These are phyloP conservation scores for Macrocentrus cingulum DNA, from an alignment of 1,140 invertebrate genomes.

Conservation along the genomic window DNA sequence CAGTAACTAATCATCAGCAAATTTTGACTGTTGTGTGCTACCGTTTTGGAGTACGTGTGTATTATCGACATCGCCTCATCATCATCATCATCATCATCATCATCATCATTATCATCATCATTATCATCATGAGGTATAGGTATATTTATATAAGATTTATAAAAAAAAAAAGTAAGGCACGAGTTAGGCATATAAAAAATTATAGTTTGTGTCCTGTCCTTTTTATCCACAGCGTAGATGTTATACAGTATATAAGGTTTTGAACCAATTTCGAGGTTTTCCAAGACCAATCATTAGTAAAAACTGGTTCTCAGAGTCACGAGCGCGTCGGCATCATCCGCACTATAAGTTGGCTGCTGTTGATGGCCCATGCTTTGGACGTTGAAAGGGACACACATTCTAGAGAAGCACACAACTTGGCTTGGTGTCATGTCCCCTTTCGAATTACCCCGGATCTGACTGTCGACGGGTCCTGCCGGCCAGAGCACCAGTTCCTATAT, in stretches of 20 bases:
- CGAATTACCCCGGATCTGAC: not conserved
- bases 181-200: not conserved
- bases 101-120: no score
- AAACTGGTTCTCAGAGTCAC: slow-evolving; percentile 43
- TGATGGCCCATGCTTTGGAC: not conserved
- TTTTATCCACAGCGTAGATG: slow-evolving; percentile 11
- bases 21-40: no score
- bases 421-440: not conserved
- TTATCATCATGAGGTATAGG: no score
- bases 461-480: slow-evolving; percentile 1
- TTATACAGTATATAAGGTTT: slow-evolving; percentile 24
- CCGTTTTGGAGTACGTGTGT: no score
- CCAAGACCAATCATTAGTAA: slow-evolving; percentile 38
- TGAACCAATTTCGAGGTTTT: slow-evolving; percentile 38
- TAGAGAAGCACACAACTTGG: not conserved
- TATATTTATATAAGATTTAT: no score
- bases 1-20: no score
- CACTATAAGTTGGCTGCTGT: not conserved
- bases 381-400: not conserved
- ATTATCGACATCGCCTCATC: no score
- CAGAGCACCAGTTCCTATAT: no score
- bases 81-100: no score
- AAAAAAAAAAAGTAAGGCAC: not conserved
- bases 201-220: slow-evolving; percentile 15
- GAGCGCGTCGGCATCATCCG: not conserved